Evolutionary conservation across 2,888 invertebrate genomes (phyloP), one percentile per base, ranked within the genome.

Genomic region (Apodemia hepburni): DNA sequence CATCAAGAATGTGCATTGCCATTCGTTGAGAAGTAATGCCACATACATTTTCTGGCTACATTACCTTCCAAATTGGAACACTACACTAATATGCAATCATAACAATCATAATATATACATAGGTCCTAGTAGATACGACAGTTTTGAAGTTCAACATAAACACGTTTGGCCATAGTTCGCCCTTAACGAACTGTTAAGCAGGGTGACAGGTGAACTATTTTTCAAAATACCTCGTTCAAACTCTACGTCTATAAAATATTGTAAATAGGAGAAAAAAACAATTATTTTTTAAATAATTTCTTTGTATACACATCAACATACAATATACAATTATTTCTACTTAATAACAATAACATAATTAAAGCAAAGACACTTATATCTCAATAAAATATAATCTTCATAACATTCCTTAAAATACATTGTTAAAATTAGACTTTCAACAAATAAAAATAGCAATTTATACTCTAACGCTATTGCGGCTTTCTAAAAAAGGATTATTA

Each of bases 281-380:
- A 66, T 61, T 65, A 69, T 66, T 70, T 67, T 71, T 42, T 65
- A 61, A 73, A 70, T 76, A 72, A 62, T 79, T 81, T 78, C 60
- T 80, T 82, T 85, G 83, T 87, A 73, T 86, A 87, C 84, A 85
- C 85, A 81, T 84, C 79, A 87, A 86, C 83, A 81, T 75, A 81
- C 81, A 73, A 75, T 76, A 73, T 79, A 78, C 75, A 79, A 58
- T 59, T 62, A 72, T 61, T 42, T 70, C 65, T 71, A 70, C 38
- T 12, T 12, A 47, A 47, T 47, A 47, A 74, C 72, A 74, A 71
- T 70, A 69, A 65, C 65, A 69, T 62, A 64, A 63, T 64, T 60
- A 65, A 66, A 59, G 63, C 61, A 54, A 38, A 61, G 33, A 59
- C 18, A 61, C 22, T 17, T 42, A 29, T 17, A 42, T 61, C 22